Evolutionary conservation across 2,888 invertebrate genomes (phyloP), one percentile per base, ranked within the genome.

Genomic region (Harpalus rubripes): DNA sequence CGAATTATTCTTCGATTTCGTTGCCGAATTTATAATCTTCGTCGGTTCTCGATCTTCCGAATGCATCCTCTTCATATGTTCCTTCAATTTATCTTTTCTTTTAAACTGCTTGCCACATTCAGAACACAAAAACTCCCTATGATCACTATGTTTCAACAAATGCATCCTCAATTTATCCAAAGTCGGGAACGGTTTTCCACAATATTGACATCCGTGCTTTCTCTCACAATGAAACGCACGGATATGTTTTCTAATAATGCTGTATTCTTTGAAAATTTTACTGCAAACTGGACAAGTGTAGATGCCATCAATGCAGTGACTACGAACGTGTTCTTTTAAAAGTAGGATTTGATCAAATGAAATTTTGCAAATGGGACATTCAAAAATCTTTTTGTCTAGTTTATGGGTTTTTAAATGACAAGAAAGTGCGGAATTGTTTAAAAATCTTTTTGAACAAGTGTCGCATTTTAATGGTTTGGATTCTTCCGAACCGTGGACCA

Each of bases 71-170:
- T 94, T 95, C 88, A 94, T 94, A 89, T 96, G 96, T 87, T 95
- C 95, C 87, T 94, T 94, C 76, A 96, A 90, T 89, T 95, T 95
- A 88, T 95, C 95, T 88, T 95, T 96, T 26, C 96, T 92, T 88
- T 96, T 96, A 89, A 96, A 96, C 89, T 95, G 95, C 87, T 95
- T 94, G 0, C 95, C 95, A 90, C 96, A 96, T 88, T 94, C 93
- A 4, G 95, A 94, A 88, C 96, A 96, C 86, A 95, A 92, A 91
- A 96, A 96, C 88, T 95, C 95, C 76, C 94, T 92, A 87, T 92
- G 93, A 87, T 94, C 93, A 0, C 94, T 94, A 89, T 95, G 95
- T 90, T 93, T 93, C 81, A 96, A 90, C 91, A 95, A 92, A 90
- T 96, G 96, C 90, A 95, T 93, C 86, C 94, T 93, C 74, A 96